phyloP scores from a whole-genome alignment of 2,888 invertebrate species.

The Xestia sexstrigata region DNA sequence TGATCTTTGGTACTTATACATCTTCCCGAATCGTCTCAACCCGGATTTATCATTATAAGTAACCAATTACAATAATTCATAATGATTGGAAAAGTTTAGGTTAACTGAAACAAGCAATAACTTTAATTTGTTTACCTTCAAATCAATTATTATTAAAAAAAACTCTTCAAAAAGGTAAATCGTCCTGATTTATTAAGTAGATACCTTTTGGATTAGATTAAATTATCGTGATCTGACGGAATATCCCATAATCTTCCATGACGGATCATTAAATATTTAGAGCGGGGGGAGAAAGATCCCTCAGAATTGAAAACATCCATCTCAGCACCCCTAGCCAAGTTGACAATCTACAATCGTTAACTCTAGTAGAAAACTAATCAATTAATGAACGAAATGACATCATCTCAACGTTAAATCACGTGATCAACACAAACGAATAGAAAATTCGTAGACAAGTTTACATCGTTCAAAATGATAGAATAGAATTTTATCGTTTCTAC shows the following conservation, averaged over 20 bases:
- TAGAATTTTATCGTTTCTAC: too few species aligned
- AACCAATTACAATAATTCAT: background rate
- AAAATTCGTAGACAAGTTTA: too few species aligned
- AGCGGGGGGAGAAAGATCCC: slow-evolving; percentile 16
- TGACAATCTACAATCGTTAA: too few species aligned
- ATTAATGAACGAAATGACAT: too few species aligned
- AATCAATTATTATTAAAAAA: slow-evolving; percentile 1
- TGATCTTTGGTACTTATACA: background rate
- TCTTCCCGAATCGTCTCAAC: background rate
- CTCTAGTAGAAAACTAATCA: too few species aligned
- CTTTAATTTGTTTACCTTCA: background rate
- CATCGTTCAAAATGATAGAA: too few species aligned
- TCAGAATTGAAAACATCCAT: slow-evolving; percentile 10
- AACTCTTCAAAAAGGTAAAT: slow-evolving; percentile 5
- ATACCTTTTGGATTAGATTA: slow-evolving; percentile 22
- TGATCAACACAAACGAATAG: too few species aligned
- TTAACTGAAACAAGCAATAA: slow-evolving; percentile 1
- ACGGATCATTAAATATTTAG: slow-evolving; percentile 36
- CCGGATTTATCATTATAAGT: background rate
- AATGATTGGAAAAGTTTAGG: background rate
- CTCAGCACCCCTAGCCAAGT: too few species aligned
- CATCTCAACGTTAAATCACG: too few species aligned
- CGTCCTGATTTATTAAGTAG: slow-evolving; percentile 25
- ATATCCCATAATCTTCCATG: slow-evolving; percentile 27
- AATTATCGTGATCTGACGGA: slow-evolving; percentile 3